Base-by-base conservation (phyloP, 2,113 vertebrate species). In the Eulemur rufifrons region DNA sequence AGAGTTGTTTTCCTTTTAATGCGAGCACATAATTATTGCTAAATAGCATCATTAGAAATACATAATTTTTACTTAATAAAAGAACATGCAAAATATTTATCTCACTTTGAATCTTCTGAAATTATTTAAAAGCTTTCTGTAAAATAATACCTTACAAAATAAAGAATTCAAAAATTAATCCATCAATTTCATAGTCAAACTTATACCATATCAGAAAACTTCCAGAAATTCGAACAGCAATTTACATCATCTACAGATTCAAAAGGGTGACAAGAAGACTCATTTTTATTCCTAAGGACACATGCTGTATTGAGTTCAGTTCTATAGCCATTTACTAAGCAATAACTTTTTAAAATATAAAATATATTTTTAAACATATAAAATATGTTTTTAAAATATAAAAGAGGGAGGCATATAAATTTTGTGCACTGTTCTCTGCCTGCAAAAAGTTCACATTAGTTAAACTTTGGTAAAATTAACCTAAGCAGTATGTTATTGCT, bases 61-160 rank as follows among this genome's bases (percentile, higher is more conserved):
- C 2, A 45, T 87, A 92, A 73, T 86, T 92, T 90, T 96, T 73
- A 88, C 14, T 82, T 90, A 94, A 90, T 96, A 83, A 64, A 85
- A 84, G 8, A 93, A 71, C 82, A 76, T 66, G 42, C 52, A 71
- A 93, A 96, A 77, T 69, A 84, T 74, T 37, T 91, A 81, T 76
- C 80, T 86, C 59, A 80, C 14, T 29, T 86, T 91, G 14, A 78
- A 80, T 83, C 34, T 73, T 90, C 59, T 84, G 78, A 94, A 91
- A 50, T 89, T n/a, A 93, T 64, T 54, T 13, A 13, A 15, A 85
- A 45, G 18, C 73, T 8, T 86, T 59, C 71, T 21, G 82, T 59
- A 85, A 92, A 96, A 92, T 56, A 88, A 94, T 91, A 34, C 6
- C 50, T 87, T 90, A 89, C 1, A 76, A 95, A 77, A 82, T n/a